Percentiles rank a stretch among this genome's conserved stretches.
phyloP scores from a whole-genome alignment of 2,888 invertebrate species.

The Drosophila paramelanica region DNA sequence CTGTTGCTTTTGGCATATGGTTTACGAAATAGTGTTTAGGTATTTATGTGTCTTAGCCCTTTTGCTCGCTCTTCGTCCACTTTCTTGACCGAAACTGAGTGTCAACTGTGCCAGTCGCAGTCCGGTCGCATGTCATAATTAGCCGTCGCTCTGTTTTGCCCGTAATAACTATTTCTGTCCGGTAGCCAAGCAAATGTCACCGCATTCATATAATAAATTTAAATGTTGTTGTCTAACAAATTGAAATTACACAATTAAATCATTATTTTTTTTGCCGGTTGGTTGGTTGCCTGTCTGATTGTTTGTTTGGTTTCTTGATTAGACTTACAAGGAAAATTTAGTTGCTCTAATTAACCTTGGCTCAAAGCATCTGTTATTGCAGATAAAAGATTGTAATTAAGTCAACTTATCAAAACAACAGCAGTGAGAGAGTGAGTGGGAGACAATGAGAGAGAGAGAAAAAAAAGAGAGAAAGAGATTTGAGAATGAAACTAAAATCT shows the following conservation, averaged over 20 bases:
- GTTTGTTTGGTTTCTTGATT: slow-evolving; percentile 26
- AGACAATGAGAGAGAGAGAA: too few relatives aligned
- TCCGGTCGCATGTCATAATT: slow-evolving; percentile 35
- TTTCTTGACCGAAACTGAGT: slow-evolving; percentile 15
- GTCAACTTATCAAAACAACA: neutral
- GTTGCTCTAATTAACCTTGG: slow-evolving; percentile 26
- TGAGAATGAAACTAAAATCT: too few relatives aligned
- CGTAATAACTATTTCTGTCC: slow-evolving; percentile 16
- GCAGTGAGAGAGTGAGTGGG: too few relatives aligned
- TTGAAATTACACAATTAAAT: slow-evolving; percentile 20
- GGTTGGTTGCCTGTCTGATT: slow-evolving; percentile 8
- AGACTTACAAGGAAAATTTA: slow-evolving; percentile 18
- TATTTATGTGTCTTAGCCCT: slow-evolving; percentile 4
- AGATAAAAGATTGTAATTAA: slow-evolving; percentile 6
- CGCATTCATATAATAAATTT: slow-evolving; percentile 33
- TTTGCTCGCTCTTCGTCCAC: neutral
- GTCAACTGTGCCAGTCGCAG: slow-evolving; percentile 11
- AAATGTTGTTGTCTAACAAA: slow-evolving; percentile 27
- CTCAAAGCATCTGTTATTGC: slow-evolving; percentile 31
- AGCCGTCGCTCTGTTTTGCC: slow-evolving; percentile 13
- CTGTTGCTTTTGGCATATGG: slow-evolving; percentile 9
- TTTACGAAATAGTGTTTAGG: slow-evolving; percentile 12
- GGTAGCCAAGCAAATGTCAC: slow-evolving; percentile 22
- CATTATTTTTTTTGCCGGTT: slow-evolving; percentile 3
- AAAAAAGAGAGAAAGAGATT: too few relatives aligned